Evolutionary conservation across 2,113 vertebrate species (phyloP).

Genomic region (Pagrus major): DNA sequence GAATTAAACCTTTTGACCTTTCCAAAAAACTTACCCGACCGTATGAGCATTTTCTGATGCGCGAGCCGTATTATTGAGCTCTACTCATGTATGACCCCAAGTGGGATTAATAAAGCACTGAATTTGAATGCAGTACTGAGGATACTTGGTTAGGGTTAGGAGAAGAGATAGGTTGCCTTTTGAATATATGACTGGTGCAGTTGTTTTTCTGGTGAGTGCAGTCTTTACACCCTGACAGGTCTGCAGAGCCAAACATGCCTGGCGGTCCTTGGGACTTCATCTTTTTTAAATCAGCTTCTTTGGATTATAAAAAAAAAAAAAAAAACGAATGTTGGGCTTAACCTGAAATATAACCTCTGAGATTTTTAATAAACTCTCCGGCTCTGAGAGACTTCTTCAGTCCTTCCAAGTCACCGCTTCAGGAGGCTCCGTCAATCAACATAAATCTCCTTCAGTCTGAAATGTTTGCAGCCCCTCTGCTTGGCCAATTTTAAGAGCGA

Average conservation of each 20-base stretch:
- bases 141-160: not conserved
- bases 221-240: not conserved
- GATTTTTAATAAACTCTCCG: slow-evolving; percentile 31
- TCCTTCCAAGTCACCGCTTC: slow-evolving; percentile 35
- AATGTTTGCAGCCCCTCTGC: slow-evolving; percentile 37
- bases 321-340: slow-evolving; percentile 7
- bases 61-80: not conserved
- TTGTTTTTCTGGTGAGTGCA: slow-evolving; percentile 9
- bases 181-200: not conserved
- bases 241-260: not conserved
- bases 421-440: slow-evolving; percentile 55
- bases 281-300: slow-evolving; percentile 29
- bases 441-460: slow-evolving; percentile 62
- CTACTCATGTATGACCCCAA: not conserved
- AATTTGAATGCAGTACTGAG: not conserved
- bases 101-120: not conserved
- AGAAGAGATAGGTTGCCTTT: not conserved
- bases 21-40: not conserved
- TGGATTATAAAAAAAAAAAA: slow-evolving; percentile 26
- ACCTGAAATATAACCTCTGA: slow-evolving; percentile 15
- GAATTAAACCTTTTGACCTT: not conserved
- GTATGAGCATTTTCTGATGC: not conserved
- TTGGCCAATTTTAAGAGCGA: slow-evolving; percentile 1
- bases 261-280: slow-evolving; percentile 15
- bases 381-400: slow-evolving; percentile 25